phyloP scores from a whole-genome alignment of 2,797 vertebrate genomes.

The Macroramphosus scolopax region DNA sequence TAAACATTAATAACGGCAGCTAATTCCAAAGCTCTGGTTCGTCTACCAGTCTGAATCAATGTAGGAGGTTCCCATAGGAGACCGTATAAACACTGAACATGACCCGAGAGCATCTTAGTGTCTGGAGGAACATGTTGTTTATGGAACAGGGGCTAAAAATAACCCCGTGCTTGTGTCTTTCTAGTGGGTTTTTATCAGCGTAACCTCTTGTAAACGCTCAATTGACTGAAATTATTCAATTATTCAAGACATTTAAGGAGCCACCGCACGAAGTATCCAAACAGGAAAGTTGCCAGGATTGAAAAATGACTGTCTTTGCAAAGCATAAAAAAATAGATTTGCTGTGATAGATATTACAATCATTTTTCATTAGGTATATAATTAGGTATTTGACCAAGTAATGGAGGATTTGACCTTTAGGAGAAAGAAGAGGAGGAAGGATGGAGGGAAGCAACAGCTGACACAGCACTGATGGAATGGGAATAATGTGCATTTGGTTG shows the following conservation, averaged over 20 bases:
- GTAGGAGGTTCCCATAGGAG: conserved; percentile 25
- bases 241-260: conserved; percentile 18
- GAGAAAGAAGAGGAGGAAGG: background rate
- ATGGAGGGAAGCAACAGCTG: conserved; percentile 10
- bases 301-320: background rate
- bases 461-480: conserved; percentile 44
- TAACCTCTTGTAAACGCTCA: conserved; percentile 37
- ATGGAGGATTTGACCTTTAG: conserved; percentile 31
- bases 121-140: conserved; percentile 63
- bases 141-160: conserved; percentile 69
- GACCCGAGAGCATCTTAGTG: conserved; percentile 52
- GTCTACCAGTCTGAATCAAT: too few relatives aligned
- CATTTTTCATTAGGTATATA: conserved; percentile 11
- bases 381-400: conserved; percentile 11
- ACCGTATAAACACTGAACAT: conserved; percentile 47
- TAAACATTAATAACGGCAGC: too few relatives aligned
- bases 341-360: too few relatives aligned
- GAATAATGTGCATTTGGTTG: conserved; percentile 37
- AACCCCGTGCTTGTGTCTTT: conserved; percentile 43
- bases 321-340: too few relatives aligned
- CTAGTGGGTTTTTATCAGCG: conserved; percentile 40
- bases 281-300: background rate
- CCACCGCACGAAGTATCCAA: too few relatives aligned
- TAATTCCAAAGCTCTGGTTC: too few relatives aligned
- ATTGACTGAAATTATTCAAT: conserved; percentile 43